Evolutionary conservation across 2,888 invertebrate species (phyloP).

Genomic region (Xylota sylvarum): DNA sequence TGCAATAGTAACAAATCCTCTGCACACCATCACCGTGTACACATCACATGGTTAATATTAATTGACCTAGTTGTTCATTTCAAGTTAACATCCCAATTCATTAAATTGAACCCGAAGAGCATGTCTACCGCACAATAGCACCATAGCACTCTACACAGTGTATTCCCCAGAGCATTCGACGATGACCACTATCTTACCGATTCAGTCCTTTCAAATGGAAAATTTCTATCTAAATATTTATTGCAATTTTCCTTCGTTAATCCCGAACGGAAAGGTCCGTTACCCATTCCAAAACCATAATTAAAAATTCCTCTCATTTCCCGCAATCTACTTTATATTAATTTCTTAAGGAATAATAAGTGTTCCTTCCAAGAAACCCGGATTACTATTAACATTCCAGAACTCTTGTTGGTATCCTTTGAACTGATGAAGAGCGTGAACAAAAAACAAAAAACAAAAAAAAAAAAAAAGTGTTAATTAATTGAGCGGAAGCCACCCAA

Average conservation of each 20-base stretch:
- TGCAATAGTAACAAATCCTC: constrained; percentile 4
- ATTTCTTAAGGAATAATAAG: constrained; percentile 19
- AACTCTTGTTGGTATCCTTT: constrained; percentile 17
- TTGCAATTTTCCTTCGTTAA: constrained; percentile 38
- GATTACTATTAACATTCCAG: constrained; percentile 20
- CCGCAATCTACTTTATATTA: constrained; percentile 23
- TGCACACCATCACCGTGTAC: background rate
- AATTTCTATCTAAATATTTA: constrained; percentile 45
- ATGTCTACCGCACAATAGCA: background rate
- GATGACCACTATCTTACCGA: constrained; percentile 20
- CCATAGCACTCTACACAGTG: too few species aligned
- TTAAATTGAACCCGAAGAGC: constrained; percentile 53
- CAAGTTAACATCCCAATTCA: constrained; percentile 51
- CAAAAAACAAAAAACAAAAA: background rate
- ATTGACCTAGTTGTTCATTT: constrained; percentile 64
- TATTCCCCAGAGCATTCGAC: background rate
- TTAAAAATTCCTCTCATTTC: constrained; percentile 49
- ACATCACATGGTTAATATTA: constrained; percentile 51
- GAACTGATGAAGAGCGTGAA: background rate
- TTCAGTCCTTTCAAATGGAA: constrained; percentile 37
- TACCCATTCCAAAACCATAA: constrained; percentile 1
- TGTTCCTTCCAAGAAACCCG: constrained; percentile 23
- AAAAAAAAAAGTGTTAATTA: constrained; percentile 21
- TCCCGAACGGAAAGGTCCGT: constrained; percentile 2
- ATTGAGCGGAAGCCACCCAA: constrained; percentile 34